phyloP scores from a whole-genome alignment of 1,140 invertebrate species.

The Calycopis cecrops region DNA sequence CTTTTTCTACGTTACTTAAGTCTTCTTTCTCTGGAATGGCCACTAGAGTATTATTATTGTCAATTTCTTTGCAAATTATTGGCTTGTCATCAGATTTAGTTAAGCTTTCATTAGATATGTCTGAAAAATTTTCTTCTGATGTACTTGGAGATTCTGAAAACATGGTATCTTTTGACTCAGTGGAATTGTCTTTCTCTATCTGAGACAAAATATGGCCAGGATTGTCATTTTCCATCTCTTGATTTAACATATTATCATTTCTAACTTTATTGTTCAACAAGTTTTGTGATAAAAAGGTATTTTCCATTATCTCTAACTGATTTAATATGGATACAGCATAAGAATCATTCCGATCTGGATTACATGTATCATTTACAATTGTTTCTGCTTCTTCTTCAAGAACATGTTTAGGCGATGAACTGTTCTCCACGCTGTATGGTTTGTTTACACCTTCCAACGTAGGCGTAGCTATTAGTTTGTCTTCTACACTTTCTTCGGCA shows the following conservation, averaged over 20 bases:
- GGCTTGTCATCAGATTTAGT: conserved; percentile 10
- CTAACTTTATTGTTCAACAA: conserved; percentile 41
- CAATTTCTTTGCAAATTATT: conserved; percentile 17
- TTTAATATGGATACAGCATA: conserved; percentile 28
- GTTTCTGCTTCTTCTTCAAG: conserved; percentile 21
- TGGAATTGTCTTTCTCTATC: conserved; percentile 16
- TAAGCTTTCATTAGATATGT: conserved; percentile 53
- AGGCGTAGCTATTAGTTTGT: conserved; percentile 23
- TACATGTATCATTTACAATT: conserved; percentile 31
- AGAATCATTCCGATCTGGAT: conserved; percentile 37
- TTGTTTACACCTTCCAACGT: conserved; percentile 71
- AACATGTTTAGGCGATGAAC: conserved; percentile 55
- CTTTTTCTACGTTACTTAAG: not conserved
- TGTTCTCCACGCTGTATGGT: conserved; percentile 64
- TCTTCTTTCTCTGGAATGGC: not conserved
- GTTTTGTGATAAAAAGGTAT: conserved; percentile 55
- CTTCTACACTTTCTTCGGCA: conserved; percentile 19
- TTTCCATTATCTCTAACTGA: conserved; percentile 64
- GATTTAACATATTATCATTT: conserved; percentile 59
- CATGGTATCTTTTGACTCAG: conserved; percentile 32
- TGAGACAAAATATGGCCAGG: conserved; percentile 18
- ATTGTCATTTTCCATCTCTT: conserved; percentile 43
- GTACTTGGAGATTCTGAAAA: conserved; percentile 47
- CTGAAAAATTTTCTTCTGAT: conserved; percentile 63
- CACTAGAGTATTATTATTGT: not conserved